A percentile compares a stretch with the other conserved stretches of the same genome.
These are phyloP conservation scores for Carlito syrichta DNA, from an alignment of 2,113 vertebrate genomes.

Conservation along the genomic window DNA sequence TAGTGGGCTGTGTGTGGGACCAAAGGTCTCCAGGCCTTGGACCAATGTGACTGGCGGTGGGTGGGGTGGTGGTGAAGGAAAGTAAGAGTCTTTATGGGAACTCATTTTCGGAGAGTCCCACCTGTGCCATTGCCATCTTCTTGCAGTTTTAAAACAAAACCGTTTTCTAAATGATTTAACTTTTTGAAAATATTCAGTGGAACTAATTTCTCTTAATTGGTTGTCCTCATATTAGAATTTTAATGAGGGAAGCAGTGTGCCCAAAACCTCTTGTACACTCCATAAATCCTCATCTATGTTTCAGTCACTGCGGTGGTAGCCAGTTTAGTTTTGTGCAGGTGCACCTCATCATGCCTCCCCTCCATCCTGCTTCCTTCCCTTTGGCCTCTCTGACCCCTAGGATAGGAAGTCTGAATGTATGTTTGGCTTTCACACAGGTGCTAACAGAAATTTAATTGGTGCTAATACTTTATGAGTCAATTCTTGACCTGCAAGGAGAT, in stretches of 20 bases:
- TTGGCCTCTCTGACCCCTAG: background rate
- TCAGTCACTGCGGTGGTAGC: background rate
- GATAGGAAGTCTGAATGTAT: background rate
- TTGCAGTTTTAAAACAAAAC: conserved; percentile 47
- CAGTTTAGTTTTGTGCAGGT: background rate
- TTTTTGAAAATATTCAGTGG: conserved; percentile 1
- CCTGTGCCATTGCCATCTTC: too few species aligned
- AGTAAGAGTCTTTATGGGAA: too few species aligned
- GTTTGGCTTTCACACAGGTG: background rate
- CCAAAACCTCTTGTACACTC: background rate
- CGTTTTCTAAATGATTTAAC: background rate
- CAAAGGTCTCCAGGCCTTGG: too few species aligned
- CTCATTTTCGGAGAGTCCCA: too few species aligned
- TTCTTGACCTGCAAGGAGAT: background rate
- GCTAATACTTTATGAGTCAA: background rate
- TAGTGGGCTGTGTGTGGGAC: too few species aligned
- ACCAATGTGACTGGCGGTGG: too few species aligned
- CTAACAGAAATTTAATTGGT: background rate
- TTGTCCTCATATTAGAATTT: background rate
- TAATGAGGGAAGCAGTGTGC: background rate
- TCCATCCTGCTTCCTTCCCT: background rate
- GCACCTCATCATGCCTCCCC: background rate
- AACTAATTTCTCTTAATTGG: background rate
- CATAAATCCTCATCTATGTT: background rate
- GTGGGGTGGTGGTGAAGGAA: too few species aligned